A percentile compares a stretch with the other conserved stretches of the same genome.
Evolutionary conservation across 2,888 invertebrate species (phyloP).

Genomic region (Tiliacea aurago): DNA sequence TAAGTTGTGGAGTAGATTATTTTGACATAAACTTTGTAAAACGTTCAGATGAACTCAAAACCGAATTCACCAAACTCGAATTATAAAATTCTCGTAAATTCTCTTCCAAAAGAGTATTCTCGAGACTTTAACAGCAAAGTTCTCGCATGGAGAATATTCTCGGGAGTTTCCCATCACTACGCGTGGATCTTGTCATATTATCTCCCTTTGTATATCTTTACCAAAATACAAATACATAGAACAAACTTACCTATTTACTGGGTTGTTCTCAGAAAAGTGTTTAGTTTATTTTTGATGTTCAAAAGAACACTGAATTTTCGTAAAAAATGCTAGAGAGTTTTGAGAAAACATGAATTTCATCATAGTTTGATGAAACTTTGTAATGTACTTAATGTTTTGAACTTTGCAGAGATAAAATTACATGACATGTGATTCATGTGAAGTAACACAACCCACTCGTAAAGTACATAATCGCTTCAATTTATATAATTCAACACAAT

Average conservation of each 20-base stretch:
- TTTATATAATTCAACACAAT: no score
- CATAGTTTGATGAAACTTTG: slow-evolving; percentile 2
- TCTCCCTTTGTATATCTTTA: background rate
- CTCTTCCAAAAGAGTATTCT: no score
- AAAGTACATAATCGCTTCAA: background rate
- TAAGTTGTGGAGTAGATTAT: no score
- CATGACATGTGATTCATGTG: background rate
- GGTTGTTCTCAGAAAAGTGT: background rate
- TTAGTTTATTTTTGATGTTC: slow-evolving; percentile 1
- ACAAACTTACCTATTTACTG: background rate
- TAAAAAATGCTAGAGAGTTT: background rate
- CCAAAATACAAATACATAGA: background rate
- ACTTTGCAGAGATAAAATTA: background rate
- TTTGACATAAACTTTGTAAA: no score
- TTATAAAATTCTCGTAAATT: no score
- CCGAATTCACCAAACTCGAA: no score
- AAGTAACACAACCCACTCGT: background rate
- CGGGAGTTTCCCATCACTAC: no score
- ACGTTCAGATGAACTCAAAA: no score
- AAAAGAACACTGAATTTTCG: background rate
- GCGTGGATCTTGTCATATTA: background rate
- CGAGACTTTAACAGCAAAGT: no score
- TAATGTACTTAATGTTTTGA: background rate
- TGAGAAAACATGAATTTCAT: background rate
- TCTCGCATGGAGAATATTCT: no score